Evolutionary conservation across 2,888 invertebrate species (phyloP), one percentile per base, ranked within the genome.

Genomic region (Pardosa pseudoannulata): DNA sequence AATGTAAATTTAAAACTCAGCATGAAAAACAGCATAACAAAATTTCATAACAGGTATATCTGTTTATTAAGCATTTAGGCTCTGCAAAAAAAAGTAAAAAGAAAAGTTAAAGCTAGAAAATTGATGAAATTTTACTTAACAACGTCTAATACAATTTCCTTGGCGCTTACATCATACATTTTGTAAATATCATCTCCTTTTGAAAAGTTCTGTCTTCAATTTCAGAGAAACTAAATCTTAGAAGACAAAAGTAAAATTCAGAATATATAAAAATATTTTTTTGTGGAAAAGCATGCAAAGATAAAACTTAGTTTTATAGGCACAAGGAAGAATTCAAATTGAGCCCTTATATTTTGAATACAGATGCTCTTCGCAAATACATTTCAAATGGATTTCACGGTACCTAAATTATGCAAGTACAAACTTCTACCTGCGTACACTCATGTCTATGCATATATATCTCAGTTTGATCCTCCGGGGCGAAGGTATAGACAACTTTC

Each of bases 321-420:
- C 19, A 56, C 13, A 46, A n/a, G 16, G 41, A 46, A 46, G 46
- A 56, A 56, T 56, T 56, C 56, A 56, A 56, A 56, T 56, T 56
- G 56, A 56, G 23, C 56, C 56, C 56, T 56, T 56, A 56, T 56
- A 56, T 56, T 56, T 56, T 56, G 56, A 56, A 56, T 56, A 56
- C 56, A 23, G 56, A 56, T 56, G 56, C 56, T 56, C 23, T 56
- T 56, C 56, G 56, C 67, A 67, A 67, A 67, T 67, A 67, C 67
- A 67, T 9, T 28, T 41, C 41, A 70, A 70, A 70, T 28, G 23
- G 70, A 70, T 41, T 70, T 41, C 41, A 41, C 39, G 16, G 28
- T 28, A 41, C 36, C 28, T 70, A 70, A 70, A 41, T 70, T 70
- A 70, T 70, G 70, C 70, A 41, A 70, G 70, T 28, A 41, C 28